phyloP scores from a whole-genome alignment of 2,113 vertebrate genomes.

The Esox niger region DNA sequence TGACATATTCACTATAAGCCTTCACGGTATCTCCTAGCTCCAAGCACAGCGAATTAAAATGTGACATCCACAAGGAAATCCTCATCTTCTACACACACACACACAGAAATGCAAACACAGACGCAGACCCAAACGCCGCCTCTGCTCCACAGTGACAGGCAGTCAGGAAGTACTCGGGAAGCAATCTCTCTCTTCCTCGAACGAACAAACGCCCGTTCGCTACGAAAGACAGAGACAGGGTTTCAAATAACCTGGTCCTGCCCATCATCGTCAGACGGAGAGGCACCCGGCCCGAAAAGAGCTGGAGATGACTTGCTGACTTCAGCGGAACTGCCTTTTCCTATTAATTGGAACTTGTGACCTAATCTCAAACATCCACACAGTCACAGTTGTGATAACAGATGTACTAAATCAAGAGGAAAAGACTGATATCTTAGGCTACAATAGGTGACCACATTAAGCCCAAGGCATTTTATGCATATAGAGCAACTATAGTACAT shows the following conservation, averaged over 20 bases:
- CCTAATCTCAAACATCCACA: not conserved
- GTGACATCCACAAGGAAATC: not conserved
- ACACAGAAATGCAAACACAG: not conserved
- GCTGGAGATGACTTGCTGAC: not conserved
- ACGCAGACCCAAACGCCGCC: not conserved
- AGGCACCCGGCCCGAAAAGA: not conserved
- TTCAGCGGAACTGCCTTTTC: not conserved
- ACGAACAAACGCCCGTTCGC: too few relatives aligned
- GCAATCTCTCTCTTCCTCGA: not conserved
- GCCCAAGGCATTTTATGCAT: too few relatives aligned
- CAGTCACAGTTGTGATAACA: not conserved
- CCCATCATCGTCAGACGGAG: constrained; percentile 4
- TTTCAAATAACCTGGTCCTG: constrained; percentile 17
- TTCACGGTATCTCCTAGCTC: too few relatives aligned
- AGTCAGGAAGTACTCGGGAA: constrained; percentile 6
- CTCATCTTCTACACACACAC: not conserved
- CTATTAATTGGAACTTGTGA: not conserved
- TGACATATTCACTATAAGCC: too few relatives aligned
- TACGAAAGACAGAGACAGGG: not conserved
- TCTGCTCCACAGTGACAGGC: constrained; percentile 23
- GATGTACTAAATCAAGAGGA: not conserved
- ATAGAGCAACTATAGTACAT: too few relatives aligned
- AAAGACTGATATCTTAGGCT: not conserved
- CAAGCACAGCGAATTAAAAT: not conserved
- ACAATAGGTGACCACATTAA: not conserved